phyloP scores from a whole-genome alignment of 2,888 invertebrate species.

The Leuctra nigra region DNA sequence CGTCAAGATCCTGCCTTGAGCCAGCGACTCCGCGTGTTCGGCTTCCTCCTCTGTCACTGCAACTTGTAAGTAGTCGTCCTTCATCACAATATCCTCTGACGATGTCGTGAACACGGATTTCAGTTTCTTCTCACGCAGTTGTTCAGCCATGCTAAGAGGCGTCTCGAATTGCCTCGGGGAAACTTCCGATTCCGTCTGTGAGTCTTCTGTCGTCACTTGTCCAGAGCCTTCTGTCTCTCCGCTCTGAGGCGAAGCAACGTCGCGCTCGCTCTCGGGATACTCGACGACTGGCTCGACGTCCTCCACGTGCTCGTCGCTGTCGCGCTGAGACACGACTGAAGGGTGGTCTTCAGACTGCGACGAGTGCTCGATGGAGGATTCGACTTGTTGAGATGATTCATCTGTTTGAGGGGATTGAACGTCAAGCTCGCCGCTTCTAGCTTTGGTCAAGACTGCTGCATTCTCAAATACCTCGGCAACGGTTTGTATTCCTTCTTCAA shows the following conservation, averaged over 20 bases:
- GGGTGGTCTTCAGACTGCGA: constrained; percentile 1
- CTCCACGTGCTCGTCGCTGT: background rate
- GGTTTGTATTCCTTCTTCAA: background rate
- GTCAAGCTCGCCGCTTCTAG: background rate
- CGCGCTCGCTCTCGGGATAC: constrained; percentile 2
- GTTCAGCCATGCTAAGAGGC: background rate
- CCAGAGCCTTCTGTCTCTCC: constrained; percentile 10
- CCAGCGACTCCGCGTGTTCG: background rate
- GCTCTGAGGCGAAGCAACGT: constrained; percentile 8
- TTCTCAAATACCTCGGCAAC: background rate
- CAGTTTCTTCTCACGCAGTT: background rate
- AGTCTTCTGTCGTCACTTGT: background rate
- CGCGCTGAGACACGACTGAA: background rate
- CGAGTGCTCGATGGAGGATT: background rate
- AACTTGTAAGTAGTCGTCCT: constrained; percentile 41
- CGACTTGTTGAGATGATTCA: background rate
- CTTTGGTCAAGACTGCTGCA: background rate
- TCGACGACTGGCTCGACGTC: background rate
- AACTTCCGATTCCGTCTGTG: background rate
- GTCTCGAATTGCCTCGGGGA: constrained; percentile 11
- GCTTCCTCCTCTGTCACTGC: constrained; percentile 35
- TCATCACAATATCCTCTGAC: constrained; percentile 40
- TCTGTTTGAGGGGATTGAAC: background rate
- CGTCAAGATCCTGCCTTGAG: constrained; percentile 20
- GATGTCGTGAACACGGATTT: constrained; percentile 29